phyloP scores from a whole-genome alignment of 2,797 vertebrate genomes.

The Lagodon rhomboides region DNA sequence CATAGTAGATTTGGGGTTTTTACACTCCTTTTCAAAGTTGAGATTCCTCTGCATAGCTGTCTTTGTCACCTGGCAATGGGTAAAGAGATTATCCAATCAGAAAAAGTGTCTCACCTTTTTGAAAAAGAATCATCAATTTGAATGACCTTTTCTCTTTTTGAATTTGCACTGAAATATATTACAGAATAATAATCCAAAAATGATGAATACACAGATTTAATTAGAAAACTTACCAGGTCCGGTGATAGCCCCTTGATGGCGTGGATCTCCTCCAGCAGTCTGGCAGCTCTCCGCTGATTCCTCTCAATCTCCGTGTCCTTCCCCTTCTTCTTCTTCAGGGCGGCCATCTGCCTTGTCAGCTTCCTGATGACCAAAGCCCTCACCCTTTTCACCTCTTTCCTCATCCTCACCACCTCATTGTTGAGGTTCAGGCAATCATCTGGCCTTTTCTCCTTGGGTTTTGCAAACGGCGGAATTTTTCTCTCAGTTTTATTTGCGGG shows the following conservation, averaged over 20 bases:
- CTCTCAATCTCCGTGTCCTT: constrained; percentile 87
- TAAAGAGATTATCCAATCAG: not conserved
- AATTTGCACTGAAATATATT: not conserved
- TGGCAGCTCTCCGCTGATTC: constrained; percentile 89
- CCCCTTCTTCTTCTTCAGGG: constrained; percentile 93
- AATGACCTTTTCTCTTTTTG: not conserved
- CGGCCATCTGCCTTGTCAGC: constrained; percentile 88
- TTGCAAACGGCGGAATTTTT: not conserved
- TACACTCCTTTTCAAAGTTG: constrained; percentile 91
- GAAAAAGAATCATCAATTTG: not conserved
- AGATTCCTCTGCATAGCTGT: constrained; percentile 89
- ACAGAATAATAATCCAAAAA: not conserved
- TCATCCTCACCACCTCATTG: constrained; percentile 96
- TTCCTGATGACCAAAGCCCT: constrained; percentile 91
- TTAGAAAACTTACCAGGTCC: constrained; percentile 80
- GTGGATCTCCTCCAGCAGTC: constrained; percentile 93
- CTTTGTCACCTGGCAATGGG: constrained; percentile 87
- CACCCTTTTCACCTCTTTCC: constrained; percentile 94
- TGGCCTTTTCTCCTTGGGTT: constrained; percentile 57
- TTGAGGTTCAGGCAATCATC: constrained; percentile 80
- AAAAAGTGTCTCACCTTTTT: not conserved
- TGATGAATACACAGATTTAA: not conserved
- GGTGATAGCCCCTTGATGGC: constrained; percentile 89
- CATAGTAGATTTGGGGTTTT: constrained; percentile 87
- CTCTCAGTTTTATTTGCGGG: not conserved